These are phyloP conservation scores for Agonopterix subpropinquella DNA, from an alignment of 2,888 invertebrate genomes.

Conservation along the genomic window DNA sequence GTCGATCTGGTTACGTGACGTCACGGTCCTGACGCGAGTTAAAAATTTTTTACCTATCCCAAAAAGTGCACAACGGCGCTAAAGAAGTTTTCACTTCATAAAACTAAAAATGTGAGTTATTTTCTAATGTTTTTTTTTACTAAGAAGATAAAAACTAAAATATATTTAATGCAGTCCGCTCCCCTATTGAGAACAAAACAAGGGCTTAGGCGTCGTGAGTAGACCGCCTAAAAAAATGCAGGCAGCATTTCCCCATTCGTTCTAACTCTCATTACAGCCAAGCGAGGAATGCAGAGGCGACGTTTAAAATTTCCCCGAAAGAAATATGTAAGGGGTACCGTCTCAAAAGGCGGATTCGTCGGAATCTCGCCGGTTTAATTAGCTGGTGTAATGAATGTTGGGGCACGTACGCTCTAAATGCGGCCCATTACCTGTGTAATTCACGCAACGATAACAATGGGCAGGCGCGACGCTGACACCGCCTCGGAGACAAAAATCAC, in stretches of 20 bases:
- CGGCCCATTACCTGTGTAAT: conserved; percentile 66
- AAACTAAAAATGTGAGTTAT: no score
- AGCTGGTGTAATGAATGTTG: conserved; percentile 68
- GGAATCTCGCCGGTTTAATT: conserved; percentile 64
- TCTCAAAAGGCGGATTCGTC: conserved; percentile 41
- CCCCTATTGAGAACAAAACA: no score
- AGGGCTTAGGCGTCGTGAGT: background rate
- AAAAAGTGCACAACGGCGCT: no score
- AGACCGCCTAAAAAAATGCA: conserved; percentile 10
- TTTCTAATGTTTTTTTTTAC: no score
- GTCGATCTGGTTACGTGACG: no score
- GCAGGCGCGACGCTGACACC: background rate
- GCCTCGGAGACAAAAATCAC: conserved; percentile 2
- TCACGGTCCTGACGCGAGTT: no score
- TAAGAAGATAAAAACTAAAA: no score
- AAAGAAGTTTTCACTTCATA: no score
- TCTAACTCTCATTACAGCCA: conserved; percentile 5
- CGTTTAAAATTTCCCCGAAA: conserved; percentile 36
- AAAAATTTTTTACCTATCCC: no score
- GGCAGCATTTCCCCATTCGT: no score
- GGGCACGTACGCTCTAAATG: conserved; percentile 67
- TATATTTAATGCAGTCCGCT: no score
- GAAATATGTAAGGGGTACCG: conserved; percentile 38
- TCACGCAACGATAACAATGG: conserved; percentile 65
- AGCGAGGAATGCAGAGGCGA: conserved; percentile 25